Percentiles rank a stretch among this genome's conserved stretches.
Conservation (phyloP, 1,140 invertebrate genomes). For the Tenebrio molitor region DNA sequence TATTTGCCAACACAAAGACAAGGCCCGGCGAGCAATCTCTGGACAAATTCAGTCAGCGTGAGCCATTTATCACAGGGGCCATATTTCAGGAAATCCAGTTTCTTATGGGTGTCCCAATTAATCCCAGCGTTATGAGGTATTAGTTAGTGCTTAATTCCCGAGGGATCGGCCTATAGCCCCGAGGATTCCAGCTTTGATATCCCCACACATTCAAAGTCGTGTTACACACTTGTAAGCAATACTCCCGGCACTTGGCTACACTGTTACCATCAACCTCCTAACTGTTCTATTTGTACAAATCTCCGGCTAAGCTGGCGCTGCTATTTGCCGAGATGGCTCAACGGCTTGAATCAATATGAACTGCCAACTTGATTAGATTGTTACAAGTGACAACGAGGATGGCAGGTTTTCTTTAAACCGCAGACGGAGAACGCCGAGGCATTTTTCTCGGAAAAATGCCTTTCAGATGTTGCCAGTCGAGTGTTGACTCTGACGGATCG, state of each 20-base stretch:
- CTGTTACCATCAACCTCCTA: conserved; percentile 23
- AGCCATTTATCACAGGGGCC: conserved; percentile 30
- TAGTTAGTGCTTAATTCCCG: conserved; percentile 54
- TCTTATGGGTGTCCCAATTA: conserved; percentile 43
- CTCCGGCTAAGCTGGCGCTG: conserved; percentile 38
- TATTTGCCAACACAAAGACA: too few species aligned
- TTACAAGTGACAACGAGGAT: conserved; percentile 38
- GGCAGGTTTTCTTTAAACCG: neutral
- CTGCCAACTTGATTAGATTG: conserved; percentile 42
- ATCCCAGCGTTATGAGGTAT: conserved; percentile 44
- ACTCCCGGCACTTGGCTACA: conserved; percentile 40
- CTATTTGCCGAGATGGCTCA: conserved; percentile 37
- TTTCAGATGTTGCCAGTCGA: too few species aligned
- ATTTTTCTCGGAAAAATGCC: too few species aligned
- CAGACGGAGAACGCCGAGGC: neutral
- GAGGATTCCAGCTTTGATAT: conserved; percentile 37
- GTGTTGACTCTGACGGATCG: too few species aligned
- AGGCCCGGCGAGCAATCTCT: too few species aligned
- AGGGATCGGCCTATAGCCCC: conserved; percentile 40
- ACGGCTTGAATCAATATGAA: conserved; percentile 44
- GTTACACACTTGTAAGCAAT: conserved; percentile 40
- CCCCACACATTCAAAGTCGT: conserved; percentile 34
- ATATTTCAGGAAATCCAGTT: conserved; percentile 38
- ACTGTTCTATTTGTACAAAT: conserved; percentile 43
- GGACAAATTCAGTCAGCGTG: conserved; percentile 6